Evolutionary conservation across 2,888 invertebrate species (phyloP), one percentile per base, ranked within the genome.

Genomic region (Anodontia alba): DNA sequence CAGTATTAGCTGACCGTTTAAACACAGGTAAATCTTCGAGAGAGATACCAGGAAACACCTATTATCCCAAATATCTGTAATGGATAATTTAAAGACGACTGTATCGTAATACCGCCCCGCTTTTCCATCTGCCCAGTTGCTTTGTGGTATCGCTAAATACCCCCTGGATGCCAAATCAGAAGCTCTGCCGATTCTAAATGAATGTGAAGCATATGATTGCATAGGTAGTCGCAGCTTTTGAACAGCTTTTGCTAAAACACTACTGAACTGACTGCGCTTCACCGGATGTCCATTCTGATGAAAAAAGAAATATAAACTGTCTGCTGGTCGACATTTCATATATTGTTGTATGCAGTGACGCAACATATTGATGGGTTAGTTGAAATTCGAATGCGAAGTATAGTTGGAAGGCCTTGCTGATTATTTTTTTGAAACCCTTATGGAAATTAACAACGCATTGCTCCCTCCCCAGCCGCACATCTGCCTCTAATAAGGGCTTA

Each of bases 131-230:
- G 29, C 72, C 72, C 7, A 72, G 23, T 26, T 42, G 20, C 31
- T 7, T 73, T 17, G 62, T 73, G 12, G 5, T 12, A 7, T 57
- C 43, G 23, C n/a, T 15, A 42, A 17, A 0, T 62, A 23, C 1
- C 73, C 73, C 17, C 38, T 23, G 36, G 3, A 0, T 0, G 73
- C 73, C 12, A 73, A 38, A 29, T 38, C 36, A 10, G 62, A 42
- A 26, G 73, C 73, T 17, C 62, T 26, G 10, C 73, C 73, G 10
- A 73, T 72, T 7, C 62, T 8, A 43, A 73, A 73, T 29, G 73
- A 73, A 29, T 73, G 73, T 20, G 26, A 7, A 8, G 7, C 23
- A n/a, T 17, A 73, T 2, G 1, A 15, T 15, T 12, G 1, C 23
- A 3, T 1, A 23, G 62, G 17, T 2, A 73, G 12, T 5, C 62